These are phyloP conservation scores for Bos indicus DNA, from an alignment of 2,113 vertebrate species.

Conservation along the genomic window DNA sequence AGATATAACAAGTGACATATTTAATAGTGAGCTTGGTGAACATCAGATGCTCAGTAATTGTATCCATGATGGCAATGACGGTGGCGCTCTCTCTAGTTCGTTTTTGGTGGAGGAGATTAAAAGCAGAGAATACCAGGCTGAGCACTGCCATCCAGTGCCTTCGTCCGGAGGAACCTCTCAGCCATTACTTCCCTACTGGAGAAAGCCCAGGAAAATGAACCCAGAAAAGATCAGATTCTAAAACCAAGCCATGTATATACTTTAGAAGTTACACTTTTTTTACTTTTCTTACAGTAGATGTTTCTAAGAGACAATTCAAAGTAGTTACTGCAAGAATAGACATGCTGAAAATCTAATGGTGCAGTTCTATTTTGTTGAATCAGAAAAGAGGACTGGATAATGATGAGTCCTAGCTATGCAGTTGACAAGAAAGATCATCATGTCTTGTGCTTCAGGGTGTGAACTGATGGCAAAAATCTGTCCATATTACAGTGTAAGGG, in stretches of 20 bases:
- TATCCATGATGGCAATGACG: background rate
- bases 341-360: conserved; percentile 51
- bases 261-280: background rate
- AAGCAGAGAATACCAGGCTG: background rate
- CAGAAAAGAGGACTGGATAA: conserved; percentile 42
- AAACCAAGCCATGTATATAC: background rate
- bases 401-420: conserved; percentile 17
- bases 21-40: background rate
- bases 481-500: background rate
- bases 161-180: background rate
- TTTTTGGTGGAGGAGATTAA: background rate
- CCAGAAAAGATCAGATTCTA: background rate
- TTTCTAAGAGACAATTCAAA: conserved; percentile 55
- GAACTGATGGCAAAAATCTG: conserved; percentile 37
- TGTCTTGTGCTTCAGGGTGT: conserved; percentile 28
- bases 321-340: conserved; percentile 57
- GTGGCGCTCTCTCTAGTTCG: background rate
- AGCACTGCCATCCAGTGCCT: background rate
- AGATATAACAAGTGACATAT: background rate
- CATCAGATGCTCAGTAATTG: background rate
- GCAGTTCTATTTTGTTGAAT: conserved; percentile 58
- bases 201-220: background rate
- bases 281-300: background rate
- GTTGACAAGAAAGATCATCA: conserved; percentile 16
- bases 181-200: background rate